Conservation (phyloP, 2,113 vertebrate species). For the Gasterosteus nipponicus region DNA sequence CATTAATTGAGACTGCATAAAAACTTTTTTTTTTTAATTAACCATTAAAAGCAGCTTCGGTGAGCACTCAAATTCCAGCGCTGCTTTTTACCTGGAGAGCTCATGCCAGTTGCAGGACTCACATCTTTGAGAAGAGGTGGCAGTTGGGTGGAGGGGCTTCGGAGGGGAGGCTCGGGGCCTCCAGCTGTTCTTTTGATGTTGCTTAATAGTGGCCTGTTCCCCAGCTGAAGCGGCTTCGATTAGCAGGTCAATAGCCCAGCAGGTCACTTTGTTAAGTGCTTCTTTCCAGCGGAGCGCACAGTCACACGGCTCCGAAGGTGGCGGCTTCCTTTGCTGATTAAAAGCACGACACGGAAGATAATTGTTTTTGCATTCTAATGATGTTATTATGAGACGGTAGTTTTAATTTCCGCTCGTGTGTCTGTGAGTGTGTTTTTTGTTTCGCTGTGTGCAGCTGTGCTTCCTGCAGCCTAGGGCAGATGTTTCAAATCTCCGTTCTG, state of each 20-base stretch:
- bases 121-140: slow-evolving; percentile 39
- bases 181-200: slow-evolving; percentile 71
- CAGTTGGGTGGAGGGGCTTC: no score
- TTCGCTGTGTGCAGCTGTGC: slow-evolving; percentile 39
- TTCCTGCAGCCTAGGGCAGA: slow-evolving; percentile 46
- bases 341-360: neutral
- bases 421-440: neutral
- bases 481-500: slow-evolving; percentile 53
- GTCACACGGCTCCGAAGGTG: slow-evolving; percentile 6
- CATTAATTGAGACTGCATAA: neutral
- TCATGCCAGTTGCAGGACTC: slow-evolving; percentile 10
- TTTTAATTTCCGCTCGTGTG: neutral
- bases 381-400: neutral
- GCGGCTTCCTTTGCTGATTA: slow-evolving; percentile 6
- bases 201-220: slow-evolving; percentile 40
- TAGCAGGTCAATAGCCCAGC: slow-evolving; percentile 75
- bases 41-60: neutral
- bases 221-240: slow-evolving; percentile 58
- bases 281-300: slow-evolving; percentile 58
- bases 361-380: neutral
- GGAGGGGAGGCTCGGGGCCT: slow-evolving; percentile 38
- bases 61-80: neutral
- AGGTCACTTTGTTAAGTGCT: slow-evolving; percentile 67
- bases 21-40: neutral
- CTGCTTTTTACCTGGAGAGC: neutral